phyloP scores from a whole-genome alignment of 2,797 vertebrate species.

The Labeo calbasu region DNA sequence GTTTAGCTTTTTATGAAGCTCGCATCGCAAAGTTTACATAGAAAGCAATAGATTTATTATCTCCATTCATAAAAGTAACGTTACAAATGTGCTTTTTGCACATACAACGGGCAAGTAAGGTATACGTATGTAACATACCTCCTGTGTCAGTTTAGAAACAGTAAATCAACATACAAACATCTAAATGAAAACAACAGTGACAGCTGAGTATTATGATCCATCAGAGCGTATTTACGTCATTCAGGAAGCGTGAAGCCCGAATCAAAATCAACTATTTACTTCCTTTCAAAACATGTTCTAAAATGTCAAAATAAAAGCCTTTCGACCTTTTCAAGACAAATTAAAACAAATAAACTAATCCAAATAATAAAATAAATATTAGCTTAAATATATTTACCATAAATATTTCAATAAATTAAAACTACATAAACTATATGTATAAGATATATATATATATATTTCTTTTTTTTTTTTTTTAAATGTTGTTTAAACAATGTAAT shows the following conservation, averaged over 20 bases:
- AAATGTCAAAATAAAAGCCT: slow-evolving; percentile 2
- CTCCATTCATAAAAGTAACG: background rate
- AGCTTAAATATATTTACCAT: background rate
- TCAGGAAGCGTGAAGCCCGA: background rate
- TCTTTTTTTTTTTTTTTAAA: too few species aligned
- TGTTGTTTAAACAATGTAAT: background rate
- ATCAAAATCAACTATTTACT: background rate
- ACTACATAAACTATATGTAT: background rate
- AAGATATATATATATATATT: background rate
- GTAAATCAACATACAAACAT: background rate
- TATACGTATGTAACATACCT: background rate
- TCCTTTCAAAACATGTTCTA: background rate
- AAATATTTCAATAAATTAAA: background rate
- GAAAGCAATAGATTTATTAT: background rate
- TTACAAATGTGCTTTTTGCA: background rate
- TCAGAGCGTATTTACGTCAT: background rate
- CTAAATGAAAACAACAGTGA: background rate
- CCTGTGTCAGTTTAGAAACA: background rate
- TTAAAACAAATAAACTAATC: background rate
- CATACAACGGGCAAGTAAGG: background rate
- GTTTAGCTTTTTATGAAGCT: background rate
- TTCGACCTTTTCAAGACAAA: background rate
- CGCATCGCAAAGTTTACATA: background rate
- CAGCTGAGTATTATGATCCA: background rate
- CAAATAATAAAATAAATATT: background rate